Base-by-base conservation (phyloP, 1,140 invertebrate species). In the Ooceraea biroi region DNA sequence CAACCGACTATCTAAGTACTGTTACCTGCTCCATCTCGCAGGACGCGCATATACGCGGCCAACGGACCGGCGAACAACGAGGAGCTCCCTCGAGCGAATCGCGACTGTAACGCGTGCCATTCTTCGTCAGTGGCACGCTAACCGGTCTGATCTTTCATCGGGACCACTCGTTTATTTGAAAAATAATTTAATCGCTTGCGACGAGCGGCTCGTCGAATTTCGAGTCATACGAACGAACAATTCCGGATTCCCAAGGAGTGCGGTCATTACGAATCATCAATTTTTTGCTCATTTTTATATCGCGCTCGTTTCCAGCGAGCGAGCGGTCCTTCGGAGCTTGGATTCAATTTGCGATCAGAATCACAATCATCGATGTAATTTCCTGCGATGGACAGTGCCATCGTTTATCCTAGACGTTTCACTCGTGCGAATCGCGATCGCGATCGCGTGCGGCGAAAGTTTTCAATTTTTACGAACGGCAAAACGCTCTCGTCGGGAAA, bases 21-120 rank as follows among this genome's bases (percentile, higher is more conserved):
- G 89, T 90, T 90, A 90, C 44, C 86, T 73, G 83, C 74, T 87
- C 82, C 87, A 89, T 87, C 85, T 89, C 82, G 68, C 74, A 84
- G 19, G 66, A 68, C 77, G 61, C 72, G 68, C 77, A 80, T 69
- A 57, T 58, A 50, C 19, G 78, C 19, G 27, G 76, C 78, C 69
- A 68, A 84, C 58, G 78, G 61, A 66, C 61, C 55, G 46, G 25
- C 11, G 68, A 84, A 84, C 25, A 80, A 87, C 36, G 1, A 80
- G 83, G 22, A 78, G 44, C 48, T 74, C 57, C 60, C 57, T 80
- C 63, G 27, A 55, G 52, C 41, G 82, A 57, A 80, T 69, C 76
- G 60, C 52, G 50, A 69, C 36, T 82, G 22, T 63, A 50, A 36
- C 44, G 46, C 69, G 19, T 50, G 69, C 48, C 22, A 22, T 74